phyloP scores from a whole-genome alignment of 2,797 vertebrate genomes.

The Kryptopterus vitreolus region DNA sequence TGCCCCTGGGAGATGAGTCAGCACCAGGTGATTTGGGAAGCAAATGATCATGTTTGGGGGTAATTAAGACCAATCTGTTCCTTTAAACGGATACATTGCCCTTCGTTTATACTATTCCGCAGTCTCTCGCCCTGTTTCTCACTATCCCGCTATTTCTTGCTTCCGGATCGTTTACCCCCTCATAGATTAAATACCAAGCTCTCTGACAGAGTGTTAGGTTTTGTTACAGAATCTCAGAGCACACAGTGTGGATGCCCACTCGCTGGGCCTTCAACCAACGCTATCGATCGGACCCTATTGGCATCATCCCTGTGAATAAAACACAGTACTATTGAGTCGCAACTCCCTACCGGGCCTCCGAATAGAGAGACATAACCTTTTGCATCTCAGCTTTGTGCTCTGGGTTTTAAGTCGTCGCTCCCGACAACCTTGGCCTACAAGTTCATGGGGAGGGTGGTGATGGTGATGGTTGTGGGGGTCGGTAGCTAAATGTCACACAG shows the following conservation, averaged over 20 bases:
- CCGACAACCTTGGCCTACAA: conserved; percentile 55
- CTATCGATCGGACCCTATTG: conserved; percentile 76
- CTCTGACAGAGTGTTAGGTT: conserved; percentile 70
- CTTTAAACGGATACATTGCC: conserved; percentile 44
- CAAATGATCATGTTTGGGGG: conserved; percentile 60
- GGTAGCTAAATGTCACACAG: conserved; percentile 65
- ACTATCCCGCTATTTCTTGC: not conserved
- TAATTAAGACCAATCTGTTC: conserved; percentile 59
- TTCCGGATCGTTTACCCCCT: conserved; percentile 17
- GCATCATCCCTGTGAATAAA: conserved; percentile 75
- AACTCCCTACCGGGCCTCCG: conserved; percentile 68
- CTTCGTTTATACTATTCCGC: conserved; percentile 41
- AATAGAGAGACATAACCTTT: conserved; percentile 74
- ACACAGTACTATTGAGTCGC: conserved; percentile 66
- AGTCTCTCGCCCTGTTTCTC: conserved; percentile 26
- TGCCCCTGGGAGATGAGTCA: conserved; percentile 53
- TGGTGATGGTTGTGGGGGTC: conserved; percentile 25
- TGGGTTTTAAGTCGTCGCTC: conserved; percentile 57
- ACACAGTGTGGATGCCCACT: conserved; percentile 65
- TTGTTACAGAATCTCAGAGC: conserved; percentile 72
- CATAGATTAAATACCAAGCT: conserved; percentile 67
- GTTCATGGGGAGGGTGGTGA: conserved; percentile 30
- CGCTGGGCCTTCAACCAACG: conserved; percentile 45
- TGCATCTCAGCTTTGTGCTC: conserved; percentile 57
- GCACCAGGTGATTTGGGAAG: conserved; percentile 55